Conservation (phyloP, 2,888 invertebrate species). For the Melieria picta region DNA sequence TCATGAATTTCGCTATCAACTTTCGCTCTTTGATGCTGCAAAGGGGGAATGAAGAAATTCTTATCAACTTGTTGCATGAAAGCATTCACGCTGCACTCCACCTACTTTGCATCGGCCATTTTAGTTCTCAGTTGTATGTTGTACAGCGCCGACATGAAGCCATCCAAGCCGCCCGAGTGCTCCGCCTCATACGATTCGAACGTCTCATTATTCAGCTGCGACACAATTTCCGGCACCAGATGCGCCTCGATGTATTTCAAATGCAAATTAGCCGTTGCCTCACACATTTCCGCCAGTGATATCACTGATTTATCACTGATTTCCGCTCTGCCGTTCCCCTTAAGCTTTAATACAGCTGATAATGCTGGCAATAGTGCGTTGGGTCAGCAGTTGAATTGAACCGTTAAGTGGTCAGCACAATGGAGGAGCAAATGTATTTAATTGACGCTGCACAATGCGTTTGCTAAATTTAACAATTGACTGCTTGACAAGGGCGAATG, state of each 20-base stretch:
- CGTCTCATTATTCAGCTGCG: conserved; percentile 49
- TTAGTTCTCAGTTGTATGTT: conserved; percentile 50
- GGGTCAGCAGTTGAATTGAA: too few relatives aligned
- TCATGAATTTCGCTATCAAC: conserved; percentile 62
- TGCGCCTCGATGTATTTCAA: conserved; percentile 53
- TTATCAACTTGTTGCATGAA: neutral
- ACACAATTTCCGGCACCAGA: conserved; percentile 54
- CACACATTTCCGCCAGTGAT: neutral
- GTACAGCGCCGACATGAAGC: conserved; percentile 63
- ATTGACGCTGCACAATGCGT: too few relatives aligned
- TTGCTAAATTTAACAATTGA: too few relatives aligned
- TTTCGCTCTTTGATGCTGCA: conserved; percentile 45
- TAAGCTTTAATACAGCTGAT: too few relatives aligned
- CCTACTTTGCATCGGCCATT: conserved; percentile 28
- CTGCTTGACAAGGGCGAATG: too few relatives aligned
- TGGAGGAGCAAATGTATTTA: too few relatives aligned
- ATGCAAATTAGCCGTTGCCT: conserved; percentile 42
- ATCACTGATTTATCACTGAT: neutral
- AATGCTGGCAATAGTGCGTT: too few relatives aligned
- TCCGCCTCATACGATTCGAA: conserved; percentile 47
- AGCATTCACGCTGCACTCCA: neutral
- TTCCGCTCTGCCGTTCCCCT: too few relatives aligned
- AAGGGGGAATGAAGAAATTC: neutral
- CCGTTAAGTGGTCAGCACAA: too few relatives aligned
- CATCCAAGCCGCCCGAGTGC: conserved; percentile 58